Evolutionary conservation across 2,888 invertebrate species (phyloP), one percentile per base, ranked within the genome.

Genomic region (Bursaphelenchus okinawaensis): DNA sequence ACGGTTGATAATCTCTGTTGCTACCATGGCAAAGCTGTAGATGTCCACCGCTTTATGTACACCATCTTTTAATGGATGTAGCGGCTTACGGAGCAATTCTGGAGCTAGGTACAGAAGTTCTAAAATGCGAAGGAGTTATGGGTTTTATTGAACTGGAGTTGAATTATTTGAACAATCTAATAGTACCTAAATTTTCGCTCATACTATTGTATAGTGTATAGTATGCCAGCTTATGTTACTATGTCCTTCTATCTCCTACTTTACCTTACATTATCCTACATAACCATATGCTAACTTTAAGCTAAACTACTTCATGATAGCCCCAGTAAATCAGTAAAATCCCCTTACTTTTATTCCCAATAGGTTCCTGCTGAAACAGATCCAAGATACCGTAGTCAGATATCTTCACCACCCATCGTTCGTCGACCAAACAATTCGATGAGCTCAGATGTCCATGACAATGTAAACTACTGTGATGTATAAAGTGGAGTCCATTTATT

Each of bases 361-460:
- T 27, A 26, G 26, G 26, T 22, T 65, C 66, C 22, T 66, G 27
- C 29, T 67, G 50, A 12, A 62, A 40, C 16, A 66, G 22, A 16
- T 56, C 51, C 22, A 31, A 28, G 20, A 67, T 23, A 7, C 66
- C 66, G 56, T 26, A 68, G 22, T 68, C 56, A 24, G 56, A 55
- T 55, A 68, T 55, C 56, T 68, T 58, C 27, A 68, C 60, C 22
- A 52, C 56, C 78, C 78, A 78, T 16, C 75, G 67, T 31, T 78
- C 78, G 56, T 78, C 76, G 1, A 78, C 68, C 20, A 78, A 55
- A 55, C 76, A 77, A 23, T 74, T 74, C 7, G 67, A 67, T 6
- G 77, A 76, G 24, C 70, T 64, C 0, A 78, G 66, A 22, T 71
- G 67, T 0, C 69, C 78, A 56, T 78, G 78, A 8, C 63, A 54